These are phyloP conservation scores for Drosophila neotestacea DNA, from an alignment of 2,888 invertebrate species.

Conservation along the genomic window DNA sequence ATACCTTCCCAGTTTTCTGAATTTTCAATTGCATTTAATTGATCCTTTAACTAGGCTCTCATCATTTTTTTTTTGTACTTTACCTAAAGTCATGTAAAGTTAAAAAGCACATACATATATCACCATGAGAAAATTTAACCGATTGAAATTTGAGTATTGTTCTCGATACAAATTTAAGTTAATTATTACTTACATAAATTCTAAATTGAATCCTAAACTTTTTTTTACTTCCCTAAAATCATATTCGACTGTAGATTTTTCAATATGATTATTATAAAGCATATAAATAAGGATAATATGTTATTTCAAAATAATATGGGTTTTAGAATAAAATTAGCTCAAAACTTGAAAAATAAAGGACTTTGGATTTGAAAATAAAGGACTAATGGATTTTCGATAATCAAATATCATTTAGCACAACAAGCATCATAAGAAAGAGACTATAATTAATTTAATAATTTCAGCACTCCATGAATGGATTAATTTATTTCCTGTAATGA, in stretches of 20 bases:
- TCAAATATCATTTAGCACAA: not conserved
- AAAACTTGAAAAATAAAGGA: too few relatives aligned
- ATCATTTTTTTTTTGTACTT: not conserved
- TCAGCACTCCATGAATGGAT: constrained; percentile 32
- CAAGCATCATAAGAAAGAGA: not conserved
- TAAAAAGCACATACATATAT: not conserved
- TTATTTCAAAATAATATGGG: not conserved
- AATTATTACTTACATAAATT: not conserved
- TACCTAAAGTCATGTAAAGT: not conserved
- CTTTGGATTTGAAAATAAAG: too few relatives aligned
- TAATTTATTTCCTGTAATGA: constrained; percentile 44
- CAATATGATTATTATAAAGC: not conserved
- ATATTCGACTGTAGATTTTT: not conserved
- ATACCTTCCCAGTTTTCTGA: not conserved
- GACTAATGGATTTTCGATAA: too few relatives aligned
- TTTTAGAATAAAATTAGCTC: not conserved
- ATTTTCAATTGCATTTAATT: not conserved
- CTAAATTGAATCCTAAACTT: not conserved
- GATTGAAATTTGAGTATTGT: not conserved
- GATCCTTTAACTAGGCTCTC: not conserved
- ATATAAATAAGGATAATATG: not conserved
- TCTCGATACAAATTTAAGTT: not conserved
- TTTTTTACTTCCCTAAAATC: not conserved
- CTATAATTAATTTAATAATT: constrained; percentile 12
- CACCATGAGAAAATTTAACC: not conserved